These are phyloP conservation scores for Polyodon spathula DNA, from an alignment of 2,113 vertebrate genomes.

Conservation along the genomic window DNA sequence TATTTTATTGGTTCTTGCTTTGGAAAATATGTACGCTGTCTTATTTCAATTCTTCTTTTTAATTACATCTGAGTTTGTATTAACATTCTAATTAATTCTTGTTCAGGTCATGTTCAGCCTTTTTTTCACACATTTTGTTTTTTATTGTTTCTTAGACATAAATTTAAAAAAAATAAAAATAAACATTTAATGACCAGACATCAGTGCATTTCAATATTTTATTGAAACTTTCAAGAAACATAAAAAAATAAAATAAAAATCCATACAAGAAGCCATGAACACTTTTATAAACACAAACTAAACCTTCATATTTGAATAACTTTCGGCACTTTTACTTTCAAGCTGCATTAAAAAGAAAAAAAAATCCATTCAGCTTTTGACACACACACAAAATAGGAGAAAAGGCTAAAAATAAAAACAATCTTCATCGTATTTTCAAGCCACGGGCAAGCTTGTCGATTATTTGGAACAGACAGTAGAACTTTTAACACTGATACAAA, in stretches of 20 bases:
- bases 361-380: constrained; percentile 42
- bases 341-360: constrained; percentile 54
- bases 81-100: no score
- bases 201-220: constrained; percentile 60
- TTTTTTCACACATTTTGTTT: background rate
- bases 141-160: background rate
- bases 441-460: constrained; percentile 63
- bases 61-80: no score
- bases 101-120: no score
- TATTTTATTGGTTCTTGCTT: background rate
- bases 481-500: constrained; percentile 57
- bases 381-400: constrained; percentile 44
- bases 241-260: constrained; percentile 41
- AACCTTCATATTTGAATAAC: constrained; percentile 68
- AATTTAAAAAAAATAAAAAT: no score
- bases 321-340: constrained; percentile 54
- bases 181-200: no score
- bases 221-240: constrained; percentile 86
- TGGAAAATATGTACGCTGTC: no score
- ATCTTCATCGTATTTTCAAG: constrained; percentile 42
- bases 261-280: constrained; percentile 67
- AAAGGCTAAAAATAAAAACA: constrained; percentile 39
- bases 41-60: no score
- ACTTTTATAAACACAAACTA: constrained; percentile 79
- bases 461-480: constrained; percentile 56